phyloP scores from a whole-genome alignment of 2,113 vertebrate genomes.

The Pica pica region DNA sequence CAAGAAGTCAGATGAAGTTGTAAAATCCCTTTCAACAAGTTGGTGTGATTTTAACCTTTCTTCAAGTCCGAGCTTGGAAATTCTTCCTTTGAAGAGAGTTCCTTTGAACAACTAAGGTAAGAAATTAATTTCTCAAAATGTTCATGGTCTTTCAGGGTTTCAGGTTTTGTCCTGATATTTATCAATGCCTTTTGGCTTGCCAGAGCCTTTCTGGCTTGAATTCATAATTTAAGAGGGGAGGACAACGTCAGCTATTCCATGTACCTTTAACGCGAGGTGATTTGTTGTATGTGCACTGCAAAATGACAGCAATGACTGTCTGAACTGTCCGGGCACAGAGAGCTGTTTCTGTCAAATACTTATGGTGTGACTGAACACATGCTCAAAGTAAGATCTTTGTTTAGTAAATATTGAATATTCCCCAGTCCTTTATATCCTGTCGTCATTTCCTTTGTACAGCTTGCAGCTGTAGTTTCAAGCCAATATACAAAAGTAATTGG shows the following conservation, averaged over 20 bases:
- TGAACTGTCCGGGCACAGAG: background rate
- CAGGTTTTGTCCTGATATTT: background rate
- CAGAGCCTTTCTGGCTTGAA: background rate
- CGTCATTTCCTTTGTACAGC: slow-evolving; percentile 56
- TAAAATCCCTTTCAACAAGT: background rate
- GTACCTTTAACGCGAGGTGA: background rate
- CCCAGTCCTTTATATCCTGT: slow-evolving; percentile 50
- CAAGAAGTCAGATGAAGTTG: background rate
- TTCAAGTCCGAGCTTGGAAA: background rate
- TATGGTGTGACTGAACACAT: slow-evolving; percentile 29
- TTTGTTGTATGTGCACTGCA: background rate
- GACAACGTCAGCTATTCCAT: background rate
- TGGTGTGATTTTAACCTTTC: background rate
- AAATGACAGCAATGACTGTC: background rate
- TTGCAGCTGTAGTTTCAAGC: slow-evolving; percentile 47
- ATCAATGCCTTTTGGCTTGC: background rate
- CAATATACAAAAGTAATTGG: background rate
- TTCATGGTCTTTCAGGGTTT: background rate
- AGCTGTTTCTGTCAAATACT: slow-evolving; percentile 38
- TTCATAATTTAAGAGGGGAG: background rate
- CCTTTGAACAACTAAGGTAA: background rate
- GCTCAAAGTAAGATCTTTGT: slow-evolving; percentile 32
- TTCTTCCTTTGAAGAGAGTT: background rate
- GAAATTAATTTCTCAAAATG: background rate
- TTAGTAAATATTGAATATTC: slow-evolving; percentile 65